Conservation (phyloP, 1,140 invertebrate genomes). For the Drosophila suzukii region DNA sequence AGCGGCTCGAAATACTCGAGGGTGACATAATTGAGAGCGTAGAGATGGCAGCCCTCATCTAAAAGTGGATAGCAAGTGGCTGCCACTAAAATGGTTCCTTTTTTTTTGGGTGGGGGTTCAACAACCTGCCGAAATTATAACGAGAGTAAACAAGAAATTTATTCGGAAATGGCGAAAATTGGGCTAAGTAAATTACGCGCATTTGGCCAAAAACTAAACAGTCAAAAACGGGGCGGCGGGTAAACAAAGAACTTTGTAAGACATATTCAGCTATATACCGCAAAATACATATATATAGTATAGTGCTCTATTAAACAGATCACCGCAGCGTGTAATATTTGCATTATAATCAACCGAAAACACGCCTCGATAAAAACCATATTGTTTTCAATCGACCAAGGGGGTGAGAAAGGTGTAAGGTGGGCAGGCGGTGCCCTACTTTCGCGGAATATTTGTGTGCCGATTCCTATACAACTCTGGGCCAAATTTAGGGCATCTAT, state of each 20-base stretch:
- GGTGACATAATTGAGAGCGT: conserved; percentile 73
- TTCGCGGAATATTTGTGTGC: conserved; percentile 42
- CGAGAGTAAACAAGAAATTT: conserved; percentile 53
- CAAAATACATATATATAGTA: conserved; percentile 18
- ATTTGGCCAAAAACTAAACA: conserved; percentile 66
- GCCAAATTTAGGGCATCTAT: conserved; percentile 70
- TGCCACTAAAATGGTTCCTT: conserved; percentile 3
- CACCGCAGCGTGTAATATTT: conserved; percentile 75
- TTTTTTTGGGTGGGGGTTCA: conserved; percentile 44
- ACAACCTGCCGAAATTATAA: conserved; percentile 50
- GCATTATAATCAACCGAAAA: conserved; percentile 71
- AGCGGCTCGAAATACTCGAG: conserved; percentile 51
- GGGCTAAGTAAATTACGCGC: conserved; percentile 77
- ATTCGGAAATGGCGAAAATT: conserved; percentile 45
- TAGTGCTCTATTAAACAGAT: conserved; percentile 31
- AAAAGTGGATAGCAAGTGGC: conserved; percentile 7
- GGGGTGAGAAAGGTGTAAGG: conserved; percentile 41
- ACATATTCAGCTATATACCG: conserved; percentile 17
- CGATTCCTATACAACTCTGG: conserved; percentile 49
- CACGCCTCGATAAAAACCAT: conserved; percentile 69
- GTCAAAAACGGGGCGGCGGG: conserved; percentile 18
- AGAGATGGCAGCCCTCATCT: conserved; percentile 15
- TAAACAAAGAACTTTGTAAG: conserved; percentile 73
- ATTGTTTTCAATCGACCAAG: conserved; percentile 55
- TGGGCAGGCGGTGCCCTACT: conserved; percentile 77